Base-by-base conservation (phyloP, 2,797 vertebrate genomes). In the Helostoma temminkii region DNA sequence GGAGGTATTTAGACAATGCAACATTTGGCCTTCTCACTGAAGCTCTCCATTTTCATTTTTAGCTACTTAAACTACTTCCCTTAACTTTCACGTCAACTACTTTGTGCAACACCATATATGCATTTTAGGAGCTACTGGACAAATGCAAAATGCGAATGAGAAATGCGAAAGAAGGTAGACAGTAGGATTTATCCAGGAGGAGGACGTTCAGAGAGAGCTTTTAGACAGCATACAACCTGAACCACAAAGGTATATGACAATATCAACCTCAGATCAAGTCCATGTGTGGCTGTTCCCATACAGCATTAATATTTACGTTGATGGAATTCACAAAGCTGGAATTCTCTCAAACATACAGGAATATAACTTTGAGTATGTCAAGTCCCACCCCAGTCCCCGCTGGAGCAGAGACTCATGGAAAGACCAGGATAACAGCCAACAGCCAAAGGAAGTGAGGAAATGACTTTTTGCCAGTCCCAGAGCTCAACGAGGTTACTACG, bases 361-460 rank as follows among this genome's bases (percentile, higher is more conserved):
- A 71, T 69, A 67, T 57, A 78, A 50, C 45, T 55, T 49, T 48
- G 63, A 58, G 50, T 54, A 68, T 82, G 69, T 73, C 54, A 30
- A 19, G 61, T 74, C 70, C 57, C 46, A 66, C 52, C 46, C 30
- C 8, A 16, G 30, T 58, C 57, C 57, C 75, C 2, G 16, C 80
- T 47, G 80, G 64, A 88, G 76, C 74, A 71, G n/a, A 82, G 79
- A 57, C 83, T 83, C 85, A 74, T 76, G 80, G 85, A 87, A 88
- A 50, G 82, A 80, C 65, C 71, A 74, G 88, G 83, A 89, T 71
- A 78, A 71, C 80, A 86, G 88, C 85, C 85, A 88, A 78, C 78
- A 82, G 88, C 85, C 80, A 61, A 82, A 87, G 89, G 85, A 79
- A 85, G 75, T 52, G 54, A 88, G 89, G 89, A 92, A 90, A 79